Evolutionary conservation across 2,797 vertebrate species (phyloP), one percentile per base, ranked within the genome.

Genomic region (Cryptoblepharus egeriae): DNA sequence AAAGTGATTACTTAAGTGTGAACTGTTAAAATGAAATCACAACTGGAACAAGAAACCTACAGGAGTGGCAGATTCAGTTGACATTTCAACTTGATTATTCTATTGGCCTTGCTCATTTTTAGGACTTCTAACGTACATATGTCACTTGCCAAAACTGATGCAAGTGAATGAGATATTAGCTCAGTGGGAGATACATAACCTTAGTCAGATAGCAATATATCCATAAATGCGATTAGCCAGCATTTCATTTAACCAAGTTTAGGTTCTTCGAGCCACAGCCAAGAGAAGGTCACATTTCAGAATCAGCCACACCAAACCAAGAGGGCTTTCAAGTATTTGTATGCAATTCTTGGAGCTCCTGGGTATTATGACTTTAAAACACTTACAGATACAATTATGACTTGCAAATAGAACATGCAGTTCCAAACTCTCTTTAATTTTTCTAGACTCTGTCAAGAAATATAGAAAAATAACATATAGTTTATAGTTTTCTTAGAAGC

Each of bases 391-490:
- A 30, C 68, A 68, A 22, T 55, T 30, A 28, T 10, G 78, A 89
- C 57, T 86, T 55, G 73, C 80, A 78, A 67, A 81, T 1, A 32
- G 26, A 86, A 86, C 35, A 82, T 81, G 91, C 76, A 37, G 52
- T 37, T 85, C 82, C 55, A 87, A 82, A 67, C 64, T 70, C 77
- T 68, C 73, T 85, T 84, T 55, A 90, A 85, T 83, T 28, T 90
- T 83, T 86, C 90, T 81, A 86, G 89, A 61, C 88, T 87, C 84
- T 79, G 78, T 80, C 86, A 69, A 87, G 81, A 90, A 91, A 91
- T 80, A 81, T 79, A 81, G 82, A 83, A 87, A 79, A 77, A n/a
- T 39, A 60, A 52, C 76, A 74, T 18, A 88, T 74, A 81, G 85
- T 77, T 84, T 79, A 87, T 72, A 71, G 24, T 20, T 69, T 13